Evolutionary conservation across 2,888 invertebrate species (phyloP).

Genomic region (Cetonia aurata): DNA sequence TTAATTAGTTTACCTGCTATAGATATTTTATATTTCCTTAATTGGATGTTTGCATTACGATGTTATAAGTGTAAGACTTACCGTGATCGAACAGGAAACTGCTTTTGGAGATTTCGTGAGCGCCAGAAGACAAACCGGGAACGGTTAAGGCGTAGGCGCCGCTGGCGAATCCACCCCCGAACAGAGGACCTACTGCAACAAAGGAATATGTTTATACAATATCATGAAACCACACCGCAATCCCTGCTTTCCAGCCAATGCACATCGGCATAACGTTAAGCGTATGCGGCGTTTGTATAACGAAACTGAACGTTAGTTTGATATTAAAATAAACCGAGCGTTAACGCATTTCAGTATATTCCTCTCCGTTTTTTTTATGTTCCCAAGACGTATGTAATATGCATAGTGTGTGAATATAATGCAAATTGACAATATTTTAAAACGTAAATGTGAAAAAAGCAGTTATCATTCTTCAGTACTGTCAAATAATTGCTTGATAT

Average conservation of each 20-base stretch:
- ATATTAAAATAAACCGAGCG: constrained; percentile 50
- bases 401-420: too few relatives aligned
- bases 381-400: too few relatives aligned
- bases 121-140: constrained; percentile 62
- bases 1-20: background rate
- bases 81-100: constrained; percentile 66
- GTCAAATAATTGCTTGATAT: too few relatives aligned
- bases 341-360: constrained; percentile 39
- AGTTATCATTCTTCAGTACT: too few relatives aligned
- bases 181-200: constrained; percentile 66
- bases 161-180: constrained; percentile 63
- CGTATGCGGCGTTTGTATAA: constrained; percentile 13
- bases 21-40: background rate
- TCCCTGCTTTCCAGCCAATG: constrained; percentile 51
- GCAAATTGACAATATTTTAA: too few relatives aligned
- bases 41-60: background rate
- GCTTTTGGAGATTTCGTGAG: constrained; percentile 63
- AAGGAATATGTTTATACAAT: constrained; percentile 57
- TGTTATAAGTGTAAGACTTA: constrained; percentile 53
- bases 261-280: constrained; percentile 46
- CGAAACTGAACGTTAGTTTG: constrained; percentile 39
- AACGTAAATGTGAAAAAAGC: too few relatives aligned
- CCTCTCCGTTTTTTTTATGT: too few relatives aligned
- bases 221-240: constrained; percentile 52
- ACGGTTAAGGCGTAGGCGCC: constrained; percentile 65